phyloP scores from a whole-genome alignment of 2,888 invertebrate genomes.

The Aethes cnicana region DNA sequence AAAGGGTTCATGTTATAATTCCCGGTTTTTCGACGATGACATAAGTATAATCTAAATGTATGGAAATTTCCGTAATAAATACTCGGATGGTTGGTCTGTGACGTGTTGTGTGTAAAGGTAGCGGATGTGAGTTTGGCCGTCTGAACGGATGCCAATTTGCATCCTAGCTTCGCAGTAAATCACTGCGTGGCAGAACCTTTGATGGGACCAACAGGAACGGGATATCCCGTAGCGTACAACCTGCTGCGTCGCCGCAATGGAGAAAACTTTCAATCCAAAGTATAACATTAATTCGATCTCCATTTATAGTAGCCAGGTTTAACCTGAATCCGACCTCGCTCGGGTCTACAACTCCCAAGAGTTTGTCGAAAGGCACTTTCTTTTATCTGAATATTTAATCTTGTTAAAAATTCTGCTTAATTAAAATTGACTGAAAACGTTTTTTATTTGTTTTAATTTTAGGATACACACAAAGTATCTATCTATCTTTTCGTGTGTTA shows the following conservation, averaged over 20 bases:
- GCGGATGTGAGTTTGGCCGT: constrained; percentile 8
- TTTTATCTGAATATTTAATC: constrained; percentile 23
- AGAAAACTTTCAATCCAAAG: not conserved
- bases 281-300: not conserved
- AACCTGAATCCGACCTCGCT: constrained; percentile 5
- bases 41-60: not conserved
- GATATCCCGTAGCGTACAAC: constrained; percentile 11
- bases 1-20: constrained; percentile 32
- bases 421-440: constrained; percentile 16
- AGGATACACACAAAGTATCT: not conserved
- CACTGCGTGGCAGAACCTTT: constrained; percentile 20
- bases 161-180: constrained; percentile 25
- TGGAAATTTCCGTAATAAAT: not conserved
- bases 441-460: not conserved
- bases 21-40: constrained; percentile 1
- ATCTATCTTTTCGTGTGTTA: not conserved
- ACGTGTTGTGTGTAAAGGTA: not conserved
- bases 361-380: constrained; percentile 24
- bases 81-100: not conserved
- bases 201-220: constrained; percentile 16
- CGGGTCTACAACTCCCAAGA: constrained; percentile 14
- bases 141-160: constrained; percentile 29
- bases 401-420: constrained; percentile 21
- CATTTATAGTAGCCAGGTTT: not conserved
- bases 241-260: not conserved